A percentile compares a stretch with the other conserved stretches of the same genome.
Conservation (phyloP, 1,140 invertebrate species). For the Drosophila funebris region DNA sequence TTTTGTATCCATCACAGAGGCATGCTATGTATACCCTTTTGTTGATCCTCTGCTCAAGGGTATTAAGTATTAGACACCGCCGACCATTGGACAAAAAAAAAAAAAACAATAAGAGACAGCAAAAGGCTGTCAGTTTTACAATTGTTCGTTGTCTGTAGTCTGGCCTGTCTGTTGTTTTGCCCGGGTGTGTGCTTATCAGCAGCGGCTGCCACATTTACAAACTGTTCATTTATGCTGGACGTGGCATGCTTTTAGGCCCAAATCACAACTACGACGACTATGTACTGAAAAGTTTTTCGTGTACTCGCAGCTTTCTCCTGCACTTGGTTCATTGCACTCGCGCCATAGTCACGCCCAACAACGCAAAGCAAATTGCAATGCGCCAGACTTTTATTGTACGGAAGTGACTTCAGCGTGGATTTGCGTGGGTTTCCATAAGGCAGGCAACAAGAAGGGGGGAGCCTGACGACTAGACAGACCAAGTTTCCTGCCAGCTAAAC, state of each 20-base stretch:
- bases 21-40: not conserved
- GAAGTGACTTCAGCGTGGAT: constrained; percentile 57
- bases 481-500: constrained; percentile 36
- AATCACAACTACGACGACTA: constrained; percentile 37
- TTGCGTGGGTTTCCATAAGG: constrained; percentile 16
- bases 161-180: constrained; percentile 15
- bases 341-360: constrained; percentile 7
- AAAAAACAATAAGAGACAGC: constrained; percentile 18
- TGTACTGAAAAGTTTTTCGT: constrained; percentile 56
- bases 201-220: constrained; percentile 10
- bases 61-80: constrained; percentile 22
- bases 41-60: not conserved
- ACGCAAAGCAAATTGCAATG: constrained; percentile 60
- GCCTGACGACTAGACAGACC: constrained; percentile 31
- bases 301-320: constrained; percentile 27
- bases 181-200: constrained; percentile 50
- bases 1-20: not conserved
- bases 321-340: constrained; percentile 66
- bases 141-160: constrained; percentile 19
- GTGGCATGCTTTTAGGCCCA: constrained; percentile 63
- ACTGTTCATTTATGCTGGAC: constrained; percentile 30
- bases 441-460: not conserved
- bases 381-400: constrained; percentile 69
- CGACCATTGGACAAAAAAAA: constrained; percentile 19
- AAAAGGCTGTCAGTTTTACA: constrained; percentile 37